Evolutionary conservation across 1,140 invertebrate species (phyloP).

Genomic region (Druon quercuslanigerum): DNA sequence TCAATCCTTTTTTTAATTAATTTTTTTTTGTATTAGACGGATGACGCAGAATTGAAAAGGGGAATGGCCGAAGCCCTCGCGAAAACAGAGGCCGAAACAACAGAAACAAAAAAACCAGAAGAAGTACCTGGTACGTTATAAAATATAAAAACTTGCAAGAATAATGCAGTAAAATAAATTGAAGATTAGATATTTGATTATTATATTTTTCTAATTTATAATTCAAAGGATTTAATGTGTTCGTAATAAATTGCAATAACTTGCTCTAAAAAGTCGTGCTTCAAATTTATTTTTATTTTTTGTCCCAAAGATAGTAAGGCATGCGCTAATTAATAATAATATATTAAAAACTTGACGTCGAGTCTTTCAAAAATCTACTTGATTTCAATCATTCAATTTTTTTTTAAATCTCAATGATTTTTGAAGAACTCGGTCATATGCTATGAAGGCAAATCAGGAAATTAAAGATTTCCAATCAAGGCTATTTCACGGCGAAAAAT

Average conservation of each 20-base stretch:
- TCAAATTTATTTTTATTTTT: slow-evolving; percentile 59
- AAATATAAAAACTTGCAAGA: background rate
- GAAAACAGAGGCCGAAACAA: background rate
- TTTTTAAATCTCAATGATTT: slow-evolving; percentile 32
- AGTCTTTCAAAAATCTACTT: too few species aligned
- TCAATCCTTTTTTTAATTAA: background rate
- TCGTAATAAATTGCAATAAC: slow-evolving; percentile 58
- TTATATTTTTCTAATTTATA: background rate
- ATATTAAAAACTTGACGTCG: slow-evolving; percentile 31
- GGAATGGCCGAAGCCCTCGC: background rate
- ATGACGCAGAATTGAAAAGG: slow-evolving; percentile 17
- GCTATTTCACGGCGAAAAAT: slow-evolving; percentile 17
- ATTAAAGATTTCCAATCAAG: slow-evolving; percentile 15
- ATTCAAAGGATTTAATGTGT: slow-evolving; percentile 44
- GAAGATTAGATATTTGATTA: background rate
- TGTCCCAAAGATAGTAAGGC: slow-evolving; percentile 48
- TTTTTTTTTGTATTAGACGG: background rate
- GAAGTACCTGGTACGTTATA: slow-evolving; percentile 3
- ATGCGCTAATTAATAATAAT: slow-evolving; percentile 48
- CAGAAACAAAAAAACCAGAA: background rate
- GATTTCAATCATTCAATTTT: background rate
- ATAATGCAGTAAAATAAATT: too few species aligned
- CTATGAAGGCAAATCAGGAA: slow-evolving; percentile 33
- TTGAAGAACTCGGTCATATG: slow-evolving; percentile 33
- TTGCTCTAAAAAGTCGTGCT: slow-evolving; percentile 50